Evolutionary conservation across 2,113 vertebrate genomes (phyloP).

Genomic region (Cisticola juncidis): DNA sequence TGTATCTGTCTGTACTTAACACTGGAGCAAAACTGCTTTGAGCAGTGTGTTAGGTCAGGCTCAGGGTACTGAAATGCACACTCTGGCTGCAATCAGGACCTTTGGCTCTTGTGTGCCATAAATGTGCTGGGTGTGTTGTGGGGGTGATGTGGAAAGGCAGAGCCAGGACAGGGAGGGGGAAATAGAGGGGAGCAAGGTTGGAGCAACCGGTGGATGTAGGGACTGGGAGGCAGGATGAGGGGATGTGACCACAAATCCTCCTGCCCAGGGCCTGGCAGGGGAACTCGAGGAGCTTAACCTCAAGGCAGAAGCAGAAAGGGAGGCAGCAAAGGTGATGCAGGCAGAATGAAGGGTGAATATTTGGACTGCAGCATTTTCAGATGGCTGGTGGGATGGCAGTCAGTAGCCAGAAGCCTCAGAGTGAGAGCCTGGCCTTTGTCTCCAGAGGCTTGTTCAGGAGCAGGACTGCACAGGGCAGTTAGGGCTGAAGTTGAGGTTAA

Average conservation of each 20-base stretch:
- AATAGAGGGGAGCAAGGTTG: not conserved
- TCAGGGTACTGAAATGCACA: not conserved
- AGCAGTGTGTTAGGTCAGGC: not conserved
- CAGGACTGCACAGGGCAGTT: not conserved
- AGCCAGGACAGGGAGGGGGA: not conserved
- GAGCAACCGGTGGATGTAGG: rapidly evolving
- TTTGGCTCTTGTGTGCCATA: not conserved
- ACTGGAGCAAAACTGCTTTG: not conserved
- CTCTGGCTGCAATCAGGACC: not conserved
- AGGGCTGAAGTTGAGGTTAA: not conserved
- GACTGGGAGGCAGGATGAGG: not conserved
- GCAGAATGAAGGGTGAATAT: not conserved
- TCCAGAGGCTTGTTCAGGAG: not conserved
- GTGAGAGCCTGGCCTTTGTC: not conserved
- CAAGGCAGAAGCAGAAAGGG: not conserved
- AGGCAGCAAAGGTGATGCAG: not conserved
- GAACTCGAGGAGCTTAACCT: not conserved
- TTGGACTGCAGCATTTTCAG: not conserved
- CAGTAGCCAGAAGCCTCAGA: not conserved
- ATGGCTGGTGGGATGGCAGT: not conserved
- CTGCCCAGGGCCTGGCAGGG: not conserved
- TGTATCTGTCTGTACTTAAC: not conserved
- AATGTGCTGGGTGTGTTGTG: not conserved
- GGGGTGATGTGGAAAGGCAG: not conserved
- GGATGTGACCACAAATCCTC: rapidly evolving